These are phyloP conservation scores for Desoria tigrina DNA, from an alignment of 2,888 invertebrate species.

Conservation along the genomic window DNA sequence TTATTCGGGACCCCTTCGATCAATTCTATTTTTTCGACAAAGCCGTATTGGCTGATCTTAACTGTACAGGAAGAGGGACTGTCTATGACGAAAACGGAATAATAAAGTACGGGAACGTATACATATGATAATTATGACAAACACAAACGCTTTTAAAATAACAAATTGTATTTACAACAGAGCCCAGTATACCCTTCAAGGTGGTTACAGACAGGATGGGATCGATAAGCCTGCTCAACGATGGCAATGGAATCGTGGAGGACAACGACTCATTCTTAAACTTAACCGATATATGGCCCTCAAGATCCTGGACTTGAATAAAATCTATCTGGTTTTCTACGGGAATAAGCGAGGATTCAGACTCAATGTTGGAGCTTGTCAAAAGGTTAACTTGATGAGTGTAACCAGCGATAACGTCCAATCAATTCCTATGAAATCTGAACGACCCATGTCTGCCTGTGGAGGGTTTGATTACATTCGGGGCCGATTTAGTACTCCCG, in stretches of 20 bases:
- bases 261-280: conserved; percentile 36
- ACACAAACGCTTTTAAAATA: neutral
- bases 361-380: conserved; percentile 38
- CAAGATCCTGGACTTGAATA: conserved; percentile 27
- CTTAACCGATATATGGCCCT: conserved; percentile 38
- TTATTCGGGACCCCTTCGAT: conserved; percentile 30
- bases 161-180: conserved; percentile 14
- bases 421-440: conserved; percentile 2
- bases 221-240: conserved; percentile 16
- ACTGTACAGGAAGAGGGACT: conserved; percentile 29
- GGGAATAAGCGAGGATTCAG: conserved; percentile 36
- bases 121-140: too few species aligned
- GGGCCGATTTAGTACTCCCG: conserved; percentile 16
- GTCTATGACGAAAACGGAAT: conserved; percentile 33
- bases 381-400: conserved; percentile 26
- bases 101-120: conserved; percentile 29
- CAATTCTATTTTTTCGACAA: conserved; percentile 37
- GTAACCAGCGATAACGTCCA: neutral
- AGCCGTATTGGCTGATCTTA: conserved; percentile 33
- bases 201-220: conserved; percentile 31
- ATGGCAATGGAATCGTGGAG: conserved; percentile 42
- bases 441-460: conserved; percentile 7
- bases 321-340: conserved; percentile 36
- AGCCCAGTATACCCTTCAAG: conserved; percentile 28
- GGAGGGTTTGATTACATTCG: conserved; percentile 26